Evolutionary conservation across 2,888 invertebrate genomes (phyloP).

Genomic region (Sesia apiformis): DNA sequence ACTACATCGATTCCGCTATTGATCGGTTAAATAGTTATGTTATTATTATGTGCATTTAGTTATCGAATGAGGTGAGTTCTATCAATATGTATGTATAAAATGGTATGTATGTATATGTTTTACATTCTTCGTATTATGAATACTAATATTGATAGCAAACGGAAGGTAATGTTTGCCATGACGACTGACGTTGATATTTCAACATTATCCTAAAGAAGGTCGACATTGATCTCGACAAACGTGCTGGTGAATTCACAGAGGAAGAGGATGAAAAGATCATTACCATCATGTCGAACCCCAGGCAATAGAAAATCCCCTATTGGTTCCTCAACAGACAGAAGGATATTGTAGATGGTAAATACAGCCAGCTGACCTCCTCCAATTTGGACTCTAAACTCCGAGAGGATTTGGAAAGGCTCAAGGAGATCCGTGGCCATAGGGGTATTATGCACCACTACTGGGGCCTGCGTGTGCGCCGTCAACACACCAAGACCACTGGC

Average conservation of each 20-base stretch:
- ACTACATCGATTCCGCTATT: slow-evolving; percentile 6
- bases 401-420: slow-evolving; percentile 99
- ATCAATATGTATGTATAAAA: neutral
- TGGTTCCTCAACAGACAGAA: slow-evolving; percentile 99
- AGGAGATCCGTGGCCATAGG: slow-evolving; percentile 99
- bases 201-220: too few species aligned
- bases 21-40: slow-evolving; percentile 16
- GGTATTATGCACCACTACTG: slow-evolving; percentile 99
- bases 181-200: too few species aligned
- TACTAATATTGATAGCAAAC: too few species aligned
- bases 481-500: slow-evolving; percentile 99
- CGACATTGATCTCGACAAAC: too few species aligned
- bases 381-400: slow-evolving; percentile 97
- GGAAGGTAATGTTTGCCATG: too few species aligned
- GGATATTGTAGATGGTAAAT: slow-evolving; percentile 99
- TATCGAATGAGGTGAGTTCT: slow-evolving; percentile 8
- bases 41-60: slow-evolving; percentile 14
- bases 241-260: too few species aligned
- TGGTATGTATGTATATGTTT: neutral
- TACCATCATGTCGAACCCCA: slow-evolving; percentile 98
- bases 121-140: too few species aligned
- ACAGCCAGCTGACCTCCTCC: slow-evolving; percentile 94
- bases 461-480: slow-evolving; percentile 99
- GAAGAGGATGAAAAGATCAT: slow-evolving; percentile 98
- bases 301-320: slow-evolving; percentile 99